Conservation (phyloP, 2,888 invertebrate genomes). For the Acronicta psi region DNA sequence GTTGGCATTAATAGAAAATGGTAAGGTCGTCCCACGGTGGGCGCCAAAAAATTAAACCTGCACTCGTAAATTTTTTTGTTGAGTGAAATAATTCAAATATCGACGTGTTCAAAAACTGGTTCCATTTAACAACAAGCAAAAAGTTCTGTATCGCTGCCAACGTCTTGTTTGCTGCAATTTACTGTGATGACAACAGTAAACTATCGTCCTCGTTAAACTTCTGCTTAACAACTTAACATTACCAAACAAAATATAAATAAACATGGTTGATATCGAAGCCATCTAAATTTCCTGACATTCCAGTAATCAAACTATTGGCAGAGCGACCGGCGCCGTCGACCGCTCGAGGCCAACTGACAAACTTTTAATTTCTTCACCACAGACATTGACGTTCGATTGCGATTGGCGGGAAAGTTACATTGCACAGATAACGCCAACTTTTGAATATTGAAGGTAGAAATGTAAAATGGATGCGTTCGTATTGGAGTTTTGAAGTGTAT, state of each 20-base stretch:
- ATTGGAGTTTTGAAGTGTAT: constrained; percentile 59
- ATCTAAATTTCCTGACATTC: constrained; percentile 52
- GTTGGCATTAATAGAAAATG: constrained; percentile 32
- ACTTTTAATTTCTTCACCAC: constrained; percentile 86
- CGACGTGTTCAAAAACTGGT: no score
- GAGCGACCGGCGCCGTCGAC: constrained; percentile 76
- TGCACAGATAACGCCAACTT: constrained; percentile 80
- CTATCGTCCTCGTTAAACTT: neutral
- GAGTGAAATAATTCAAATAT: constrained; percentile 29
- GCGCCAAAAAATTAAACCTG: constrained; percentile 79
- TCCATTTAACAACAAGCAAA: no score
- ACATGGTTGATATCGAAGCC: constrained; percentile 21
- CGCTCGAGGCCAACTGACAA: constrained; percentile 82
- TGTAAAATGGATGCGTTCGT: constrained; percentile 71
- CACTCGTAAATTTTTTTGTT: constrained; percentile 77
- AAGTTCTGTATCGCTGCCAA: no score
- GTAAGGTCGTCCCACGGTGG: constrained; percentile 66
- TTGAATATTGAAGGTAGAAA: constrained; percentile 71
- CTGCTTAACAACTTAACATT: neutral
- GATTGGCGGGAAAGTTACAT: constrained; percentile 86
- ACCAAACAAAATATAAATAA: constrained; percentile 26
- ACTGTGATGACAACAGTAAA: no score
- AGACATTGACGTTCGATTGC: constrained; percentile 84
- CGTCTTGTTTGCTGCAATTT: no score
- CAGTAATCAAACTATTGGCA: constrained; percentile 67